Conservation (phyloP, 2,797 vertebrate genomes). For the Betta splendens region DNA sequence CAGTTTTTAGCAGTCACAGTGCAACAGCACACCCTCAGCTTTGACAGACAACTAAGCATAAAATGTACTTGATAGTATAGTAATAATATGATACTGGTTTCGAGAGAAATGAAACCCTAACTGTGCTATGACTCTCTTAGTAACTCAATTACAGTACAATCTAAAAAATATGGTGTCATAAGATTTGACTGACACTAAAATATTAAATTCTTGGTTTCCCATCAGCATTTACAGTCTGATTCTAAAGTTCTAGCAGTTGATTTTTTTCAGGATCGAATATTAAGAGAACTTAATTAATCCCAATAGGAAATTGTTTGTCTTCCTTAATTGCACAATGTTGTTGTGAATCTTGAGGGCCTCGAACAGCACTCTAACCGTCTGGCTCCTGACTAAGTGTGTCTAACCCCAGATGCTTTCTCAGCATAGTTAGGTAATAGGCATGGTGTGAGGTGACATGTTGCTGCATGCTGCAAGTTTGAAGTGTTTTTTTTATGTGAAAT, state of each 20-base stretch:
- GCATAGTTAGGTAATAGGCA: constrained; percentile 70
- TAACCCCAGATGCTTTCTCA: constrained; percentile 43
- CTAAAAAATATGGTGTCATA: background rate
- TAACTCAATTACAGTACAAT: too few species aligned
- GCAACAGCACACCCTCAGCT: background rate
- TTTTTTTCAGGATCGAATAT: background rate
- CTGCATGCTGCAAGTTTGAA: constrained; percentile 47
- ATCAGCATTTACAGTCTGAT: background rate
- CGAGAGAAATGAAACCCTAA: background rate
- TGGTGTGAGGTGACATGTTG: constrained; percentile 55
- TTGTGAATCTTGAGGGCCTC: constrained; percentile 25
- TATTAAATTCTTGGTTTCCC: background rate
- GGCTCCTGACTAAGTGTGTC: constrained; percentile 30
- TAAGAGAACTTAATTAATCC: background rate
- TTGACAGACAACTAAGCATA: constrained; percentile 1
- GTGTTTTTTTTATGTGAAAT: constrained; percentile 29
- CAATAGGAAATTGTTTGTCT: background rate
- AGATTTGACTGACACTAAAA: background rate
- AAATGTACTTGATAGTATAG: too few species aligned
- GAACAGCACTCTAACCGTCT: constrained; percentile 37
- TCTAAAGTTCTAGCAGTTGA: constrained; percentile 7
- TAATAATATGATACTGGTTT: background rate
- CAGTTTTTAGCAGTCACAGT: background rate
- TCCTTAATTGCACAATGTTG: constrained; percentile 16
- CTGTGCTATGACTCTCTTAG: background rate